These are phyloP conservation scores for Eilema griseolum DNA, from an alignment of 2,888 invertebrate genomes.

Conservation along the genomic window DNA sequence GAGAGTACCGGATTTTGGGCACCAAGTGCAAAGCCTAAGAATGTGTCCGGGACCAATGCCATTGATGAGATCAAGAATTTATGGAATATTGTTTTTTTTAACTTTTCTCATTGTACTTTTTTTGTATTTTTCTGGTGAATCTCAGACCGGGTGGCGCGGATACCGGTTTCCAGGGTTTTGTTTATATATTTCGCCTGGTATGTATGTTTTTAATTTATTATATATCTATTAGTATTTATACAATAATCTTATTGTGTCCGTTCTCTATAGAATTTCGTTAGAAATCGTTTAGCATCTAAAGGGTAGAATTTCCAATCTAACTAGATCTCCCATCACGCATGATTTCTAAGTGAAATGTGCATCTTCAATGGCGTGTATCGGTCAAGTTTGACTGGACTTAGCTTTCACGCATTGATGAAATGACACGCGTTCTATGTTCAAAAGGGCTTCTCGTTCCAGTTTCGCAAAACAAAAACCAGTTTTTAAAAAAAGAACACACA, in stretches of 20 bases:
- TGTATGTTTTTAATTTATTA: no score
- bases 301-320: slow-evolving; percentile 35
- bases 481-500: background rate
- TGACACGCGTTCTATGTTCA: slow-evolving; percentile 64
- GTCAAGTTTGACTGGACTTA: slow-evolving; percentile 51
- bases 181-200: no score
- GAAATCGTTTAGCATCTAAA: slow-evolving; percentile 28
- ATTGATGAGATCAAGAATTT: no score
- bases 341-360: slow-evolving; percentile 22
- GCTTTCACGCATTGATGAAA: slow-evolving; percentile 65
- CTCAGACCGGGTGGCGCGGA: no score
- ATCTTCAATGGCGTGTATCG: slow-evolving; percentile 35
- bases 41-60: no score
- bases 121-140: no score
- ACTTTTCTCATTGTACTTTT: no score
- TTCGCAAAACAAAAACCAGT: slow-evolving; percentile 53
- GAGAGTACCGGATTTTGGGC: no score
- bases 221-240: background rate
- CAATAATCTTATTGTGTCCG: background rate
- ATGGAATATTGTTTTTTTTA: no score
- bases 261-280: background rate
- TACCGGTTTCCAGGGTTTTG: no score
- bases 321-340: slow-evolving; percentile 33
- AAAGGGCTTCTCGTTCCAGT: slow-evolving; percentile 62
- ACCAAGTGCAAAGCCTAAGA: no score